Percentiles rank a stretch among this genome's conserved stretches.
These are phyloP conservation scores for Drosophila testacea DNA, from an alignment of 2,888 invertebrate genomes.

Conservation along the genomic window DNA sequence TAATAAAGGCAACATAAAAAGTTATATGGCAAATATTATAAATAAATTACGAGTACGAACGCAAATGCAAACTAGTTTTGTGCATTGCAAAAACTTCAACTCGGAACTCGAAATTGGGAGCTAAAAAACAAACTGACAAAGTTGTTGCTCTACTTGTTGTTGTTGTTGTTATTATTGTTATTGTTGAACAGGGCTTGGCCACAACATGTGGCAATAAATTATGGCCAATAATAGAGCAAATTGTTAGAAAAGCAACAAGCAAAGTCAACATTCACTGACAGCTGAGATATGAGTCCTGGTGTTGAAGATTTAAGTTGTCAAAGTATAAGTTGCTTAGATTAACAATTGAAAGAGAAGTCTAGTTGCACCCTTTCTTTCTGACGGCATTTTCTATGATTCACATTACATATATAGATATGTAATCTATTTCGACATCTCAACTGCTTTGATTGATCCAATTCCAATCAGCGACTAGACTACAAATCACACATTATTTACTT, in stretches of 20 bases:
- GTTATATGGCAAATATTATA: constrained; percentile 73
- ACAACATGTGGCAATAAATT: constrained; percentile 62
- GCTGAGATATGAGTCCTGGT: not conserved
- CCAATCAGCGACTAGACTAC: constrained; percentile 12
- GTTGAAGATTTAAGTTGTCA: no score
- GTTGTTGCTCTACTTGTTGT: not conserved
- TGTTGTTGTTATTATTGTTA: constrained; percentile 7
- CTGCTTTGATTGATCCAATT: constrained; percentile 10
- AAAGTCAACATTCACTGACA: constrained; percentile 11
- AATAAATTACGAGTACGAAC: constrained; percentile 73
- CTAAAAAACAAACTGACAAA: constrained; percentile 12
- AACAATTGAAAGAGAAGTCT: not conserved
- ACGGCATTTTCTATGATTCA: not conserved
- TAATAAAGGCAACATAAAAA: constrained; percentile 63
- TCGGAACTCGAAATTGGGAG: constrained; percentile 19
- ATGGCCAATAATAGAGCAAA: constrained; percentile 57
- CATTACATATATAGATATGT: not conserved
- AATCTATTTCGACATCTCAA: not conserved
- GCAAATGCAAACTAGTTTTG: constrained; percentile 74
- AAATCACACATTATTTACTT: constrained; percentile 35
- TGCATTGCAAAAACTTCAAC: constrained; percentile 21
- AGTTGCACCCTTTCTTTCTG: not conserved
- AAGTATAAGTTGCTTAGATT: not conserved
- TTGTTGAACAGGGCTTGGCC: constrained; percentile 64
- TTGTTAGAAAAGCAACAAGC: constrained; percentile 28